Evolutionary conservation across 2,113 vertebrate species (phyloP).

Genomic region (Sialia sialis): DNA sequence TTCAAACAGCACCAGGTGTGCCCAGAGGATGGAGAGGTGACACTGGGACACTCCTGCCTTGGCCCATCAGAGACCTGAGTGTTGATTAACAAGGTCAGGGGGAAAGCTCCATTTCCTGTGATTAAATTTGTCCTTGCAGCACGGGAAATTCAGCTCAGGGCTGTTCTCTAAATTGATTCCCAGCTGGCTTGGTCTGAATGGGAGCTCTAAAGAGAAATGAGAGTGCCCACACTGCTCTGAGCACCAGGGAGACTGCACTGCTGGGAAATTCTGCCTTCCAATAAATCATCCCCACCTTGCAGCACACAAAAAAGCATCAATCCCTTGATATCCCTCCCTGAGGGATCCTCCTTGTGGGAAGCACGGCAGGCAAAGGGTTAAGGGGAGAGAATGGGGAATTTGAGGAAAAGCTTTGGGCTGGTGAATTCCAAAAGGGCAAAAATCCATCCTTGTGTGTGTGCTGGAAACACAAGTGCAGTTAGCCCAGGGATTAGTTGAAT

Average conservation of each 20-base stretch:
- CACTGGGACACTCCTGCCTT: not conserved
- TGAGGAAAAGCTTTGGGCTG: not conserved
- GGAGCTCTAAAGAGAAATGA: not conserved
- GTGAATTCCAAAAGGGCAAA: not conserved
- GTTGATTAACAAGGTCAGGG: not conserved
- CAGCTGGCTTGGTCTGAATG: not conserved
- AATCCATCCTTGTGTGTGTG: fast-evolving
- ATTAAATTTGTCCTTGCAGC: not conserved
- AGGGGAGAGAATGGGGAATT: not conserved
- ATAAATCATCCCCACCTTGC: not conserved
- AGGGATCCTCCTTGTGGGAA: fast-evolving
- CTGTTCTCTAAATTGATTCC: not conserved
- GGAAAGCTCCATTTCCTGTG: not conserved
- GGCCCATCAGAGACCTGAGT: not conserved
- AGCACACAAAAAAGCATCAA: not conserved
- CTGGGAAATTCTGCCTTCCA: not conserved
- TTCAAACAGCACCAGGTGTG: not conserved
- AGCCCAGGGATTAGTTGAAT: not conserved
- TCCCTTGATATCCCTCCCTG: not conserved
- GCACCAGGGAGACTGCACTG: not conserved
- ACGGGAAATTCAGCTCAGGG: not conserved
- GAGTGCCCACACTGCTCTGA: not conserved
- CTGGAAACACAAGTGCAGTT: not conserved
- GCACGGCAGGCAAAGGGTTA: not conserved
- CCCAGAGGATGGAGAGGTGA: not conserved